Conservation (phyloP, 2,113 vertebrate species). For the Octodon degus region DNA sequence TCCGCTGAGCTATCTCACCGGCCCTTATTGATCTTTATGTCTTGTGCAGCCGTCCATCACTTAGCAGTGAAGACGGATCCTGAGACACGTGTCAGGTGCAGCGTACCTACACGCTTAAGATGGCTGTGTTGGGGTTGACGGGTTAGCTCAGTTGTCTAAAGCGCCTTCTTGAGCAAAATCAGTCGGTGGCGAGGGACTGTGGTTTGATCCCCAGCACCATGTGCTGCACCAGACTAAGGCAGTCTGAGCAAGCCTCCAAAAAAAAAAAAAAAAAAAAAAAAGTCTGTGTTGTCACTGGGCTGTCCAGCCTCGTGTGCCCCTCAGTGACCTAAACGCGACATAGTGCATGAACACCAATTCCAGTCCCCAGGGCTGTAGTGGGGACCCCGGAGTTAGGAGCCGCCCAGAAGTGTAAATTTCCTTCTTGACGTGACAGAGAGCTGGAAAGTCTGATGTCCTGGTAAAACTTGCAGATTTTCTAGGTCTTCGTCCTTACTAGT, state of each 20-base stretch:
- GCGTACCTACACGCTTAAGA: no score
- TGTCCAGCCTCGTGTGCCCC: neutral
- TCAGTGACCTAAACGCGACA: no score
- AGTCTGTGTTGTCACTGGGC: no score
- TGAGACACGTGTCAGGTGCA: neutral
- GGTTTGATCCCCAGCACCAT: no score
- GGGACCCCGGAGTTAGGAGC: neutral
- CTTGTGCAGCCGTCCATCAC: neutral
- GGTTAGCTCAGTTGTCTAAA: no score
- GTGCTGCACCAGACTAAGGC: no score
- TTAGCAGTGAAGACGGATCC: neutral
- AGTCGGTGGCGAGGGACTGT: no score
- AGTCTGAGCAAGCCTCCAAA: no score
- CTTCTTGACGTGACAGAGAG: neutral
- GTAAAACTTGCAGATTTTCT: neutral
- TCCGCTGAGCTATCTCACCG: no score
- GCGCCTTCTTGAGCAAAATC: no score
- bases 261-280: no score
- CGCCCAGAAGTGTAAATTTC: neutral
- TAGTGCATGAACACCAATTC: neutral
- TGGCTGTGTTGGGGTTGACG: no score
- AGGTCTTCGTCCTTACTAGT: neutral
- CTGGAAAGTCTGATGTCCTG: neutral
- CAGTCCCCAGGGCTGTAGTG: neutral
- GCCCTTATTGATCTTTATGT: neutral